Percentiles rank a stretch among this genome's conserved stretches.
Conservation (phyloP, 2,888 invertebrate species). For the Muscina levida region DNA sequence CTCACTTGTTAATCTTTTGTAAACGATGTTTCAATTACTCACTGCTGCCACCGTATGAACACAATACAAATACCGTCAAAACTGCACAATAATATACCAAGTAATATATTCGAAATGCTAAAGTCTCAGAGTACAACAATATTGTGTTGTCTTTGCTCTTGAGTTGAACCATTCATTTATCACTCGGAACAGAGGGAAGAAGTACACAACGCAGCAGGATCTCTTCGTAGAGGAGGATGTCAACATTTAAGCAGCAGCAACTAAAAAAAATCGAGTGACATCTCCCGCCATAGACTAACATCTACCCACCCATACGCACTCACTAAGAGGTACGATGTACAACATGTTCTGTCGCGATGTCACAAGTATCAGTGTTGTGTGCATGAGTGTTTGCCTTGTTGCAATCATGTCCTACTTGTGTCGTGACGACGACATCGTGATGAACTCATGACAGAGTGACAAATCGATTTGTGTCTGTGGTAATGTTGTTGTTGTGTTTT, state of each 20-base stretch:
- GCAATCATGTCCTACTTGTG: constrained; percentile 9
- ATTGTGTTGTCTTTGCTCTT: constrained; percentile 64
- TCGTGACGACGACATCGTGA: constrained; percentile 11
- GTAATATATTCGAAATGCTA: constrained; percentile 58
- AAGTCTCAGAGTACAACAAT: constrained; percentile 47
- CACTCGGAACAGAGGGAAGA: constrained; percentile 11
- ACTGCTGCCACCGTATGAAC: not conserved
- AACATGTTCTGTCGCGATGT: constrained; percentile 42
- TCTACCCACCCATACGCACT: constrained; percentile 5
- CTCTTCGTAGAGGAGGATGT: constrained; percentile 1
- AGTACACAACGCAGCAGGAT: constrained; percentile 20
- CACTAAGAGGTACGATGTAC: constrained; percentile 43
- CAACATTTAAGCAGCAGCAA: constrained; percentile 31
- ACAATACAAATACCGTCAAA: not conserved
- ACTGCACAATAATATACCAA: not conserved
- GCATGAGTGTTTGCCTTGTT: constrained; percentile 42
- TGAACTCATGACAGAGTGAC: constrained; percentile 43
- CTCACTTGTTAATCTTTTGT: not conserved
- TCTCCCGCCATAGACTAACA: constrained; percentile 26
- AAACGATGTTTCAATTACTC: too few species aligned
- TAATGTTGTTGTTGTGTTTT: not conserved
- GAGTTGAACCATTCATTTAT: constrained; percentile 25
- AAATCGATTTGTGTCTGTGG: constrained; percentile 55
- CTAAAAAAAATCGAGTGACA: constrained; percentile 61
- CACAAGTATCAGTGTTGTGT: constrained; percentile 32